Percentiles rank a stretch among this genome's conserved stretches.
phyloP scores from a whole-genome alignment of 2,797 vertebrate genomes.

The Catharus ustulatus region DNA sequence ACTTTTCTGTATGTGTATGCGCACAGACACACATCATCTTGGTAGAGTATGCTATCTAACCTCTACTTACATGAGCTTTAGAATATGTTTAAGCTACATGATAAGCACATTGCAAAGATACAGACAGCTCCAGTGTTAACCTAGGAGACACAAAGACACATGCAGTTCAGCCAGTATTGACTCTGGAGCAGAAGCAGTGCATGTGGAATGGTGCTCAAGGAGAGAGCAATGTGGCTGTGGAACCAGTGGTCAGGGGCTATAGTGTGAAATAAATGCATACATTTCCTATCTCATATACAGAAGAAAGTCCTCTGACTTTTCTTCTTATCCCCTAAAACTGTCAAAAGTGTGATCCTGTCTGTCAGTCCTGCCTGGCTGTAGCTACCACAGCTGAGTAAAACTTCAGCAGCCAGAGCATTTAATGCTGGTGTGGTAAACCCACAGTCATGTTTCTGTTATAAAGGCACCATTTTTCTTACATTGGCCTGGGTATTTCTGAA shows the following conservation, averaged over 20 bases:
- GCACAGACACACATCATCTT: neutral
- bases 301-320: neutral
- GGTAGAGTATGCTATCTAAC: neutral
- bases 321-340: neutral
- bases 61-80: neutral
- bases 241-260: neutral
- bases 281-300: neutral
- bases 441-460: neutral
- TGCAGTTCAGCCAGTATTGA: neutral
- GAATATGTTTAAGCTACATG: neutral
- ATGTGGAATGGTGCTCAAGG: fast-evolving
- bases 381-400: neutral
- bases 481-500: neutral
- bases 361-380: neutral
- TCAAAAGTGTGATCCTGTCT: neutral
- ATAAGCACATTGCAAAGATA: neutral
- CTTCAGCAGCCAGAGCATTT: neutral
- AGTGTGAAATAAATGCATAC: neutral
- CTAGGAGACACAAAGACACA: neutral
- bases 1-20: neutral
- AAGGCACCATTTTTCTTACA: neutral
- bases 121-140: neutral
- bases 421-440: neutral
- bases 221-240: neutral
- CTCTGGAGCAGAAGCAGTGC: neutral